Percentiles rank a stretch among this genome's conserved stretches.
Evolutionary conservation across 2,113 vertebrate species (phyloP).

Genomic region (Mirza zaza): DNA sequence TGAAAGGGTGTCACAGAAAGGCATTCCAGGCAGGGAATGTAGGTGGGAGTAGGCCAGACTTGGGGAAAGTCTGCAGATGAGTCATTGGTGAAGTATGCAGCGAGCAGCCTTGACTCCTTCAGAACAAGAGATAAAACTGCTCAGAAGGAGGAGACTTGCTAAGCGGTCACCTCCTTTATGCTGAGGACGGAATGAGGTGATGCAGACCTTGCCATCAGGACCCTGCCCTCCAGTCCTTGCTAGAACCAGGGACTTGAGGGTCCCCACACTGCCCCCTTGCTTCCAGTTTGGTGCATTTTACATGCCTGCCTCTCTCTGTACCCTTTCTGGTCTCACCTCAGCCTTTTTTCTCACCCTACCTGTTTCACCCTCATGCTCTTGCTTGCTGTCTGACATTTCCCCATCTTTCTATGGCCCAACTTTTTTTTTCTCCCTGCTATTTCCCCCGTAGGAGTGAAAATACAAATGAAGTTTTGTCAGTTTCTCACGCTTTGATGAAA

Average conservation of each 20-base stretch:
- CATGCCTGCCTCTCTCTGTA: not conserved
- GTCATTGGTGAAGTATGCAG: not conserved
- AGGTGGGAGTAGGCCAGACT: not conserved
- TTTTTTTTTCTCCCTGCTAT: not conserved
- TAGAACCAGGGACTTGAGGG: not conserved
- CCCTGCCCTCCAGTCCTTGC: not conserved
- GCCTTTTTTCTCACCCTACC: not conserved
- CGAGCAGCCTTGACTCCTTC: not conserved
- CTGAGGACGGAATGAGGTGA: not conserved
- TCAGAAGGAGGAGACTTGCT: not conserved
- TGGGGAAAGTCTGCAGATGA: not conserved
- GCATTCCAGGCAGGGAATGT: not conserved
- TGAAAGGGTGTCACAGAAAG: slow-evolving; percentile 14
- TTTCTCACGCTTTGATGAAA: not conserved
- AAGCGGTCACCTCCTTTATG: not conserved
- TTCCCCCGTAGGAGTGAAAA: slow-evolving; percentile 6
- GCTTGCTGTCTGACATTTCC: not conserved
- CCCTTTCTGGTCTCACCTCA: not conserved
- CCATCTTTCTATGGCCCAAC: not conserved
- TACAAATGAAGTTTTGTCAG: not conserved
- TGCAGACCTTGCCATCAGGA: not conserved
- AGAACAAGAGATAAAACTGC: not conserved
- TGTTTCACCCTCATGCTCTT: not conserved
- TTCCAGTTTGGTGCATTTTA: not conserved
- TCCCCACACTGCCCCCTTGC: not conserved